Base-by-base conservation (phyloP, 2,797 vertebrate species). In the Takifugu rubripes region DNA sequence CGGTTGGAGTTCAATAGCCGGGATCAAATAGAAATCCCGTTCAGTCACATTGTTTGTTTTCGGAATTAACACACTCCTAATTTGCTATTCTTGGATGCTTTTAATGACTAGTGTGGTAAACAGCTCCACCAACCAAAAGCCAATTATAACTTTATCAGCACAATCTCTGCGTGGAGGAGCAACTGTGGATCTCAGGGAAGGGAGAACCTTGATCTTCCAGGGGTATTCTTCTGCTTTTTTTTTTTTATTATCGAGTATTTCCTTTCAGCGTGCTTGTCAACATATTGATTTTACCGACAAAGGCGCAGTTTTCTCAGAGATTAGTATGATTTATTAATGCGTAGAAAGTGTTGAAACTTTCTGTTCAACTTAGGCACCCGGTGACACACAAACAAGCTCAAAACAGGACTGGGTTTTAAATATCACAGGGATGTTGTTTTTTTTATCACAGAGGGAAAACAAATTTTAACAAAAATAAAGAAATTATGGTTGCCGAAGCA, bases 81-180 rank as follows among this genome's bases (percentile, higher is more conserved):
- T 92, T 90, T 88, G 79, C 90, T 92, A 92, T 92, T 90, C 90
- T 89, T 89, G 87, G 91, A 84, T 83, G 78, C 78, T 89, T 91
- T 90, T 92, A 91, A 91, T 91, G 90, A 90, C 89, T 86, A 78
- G 82, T 55, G 63, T 68, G 64, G 87, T 87, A 91, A 92, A 90
- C 87, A 88, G 78, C 74, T 79, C 74, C 72, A 62, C 70, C 77
- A 77, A 88, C 80, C 84, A 78, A 87, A 90, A 86, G 77, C 90
- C 89, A 91, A 91, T 91, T 92, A 92, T 87, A 91, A 90, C 76
- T 84, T 85, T 88, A 89, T 84, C 85, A 84, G 79, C 68, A 68
- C 72, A 75, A 78, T 79, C 66, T 82, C 61, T 56, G 72, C 49
- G 71, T 14, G 57, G 85, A 78, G 79, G 77, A 75, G 74, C 64